These are phyloP conservation scores for Sebastes diaconus DNA, from an alignment of 2,797 vertebrate species.

Conservation along the genomic window DNA sequence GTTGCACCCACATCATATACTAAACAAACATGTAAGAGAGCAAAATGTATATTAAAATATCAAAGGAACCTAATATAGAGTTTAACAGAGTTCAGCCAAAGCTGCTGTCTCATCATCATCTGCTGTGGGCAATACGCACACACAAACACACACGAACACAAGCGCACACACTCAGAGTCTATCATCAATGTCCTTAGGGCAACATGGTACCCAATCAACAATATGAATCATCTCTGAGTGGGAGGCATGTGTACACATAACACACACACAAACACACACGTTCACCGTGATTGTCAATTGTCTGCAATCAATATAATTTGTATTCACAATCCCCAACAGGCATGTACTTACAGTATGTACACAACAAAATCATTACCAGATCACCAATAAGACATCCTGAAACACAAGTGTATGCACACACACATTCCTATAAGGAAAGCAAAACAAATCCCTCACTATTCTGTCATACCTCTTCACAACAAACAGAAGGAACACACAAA, in stretches of 20 bases:
- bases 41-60: background rate
- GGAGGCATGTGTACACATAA: conserved; percentile 11
- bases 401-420: background rate
- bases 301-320: conserved; percentile 27
- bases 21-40: background rate
- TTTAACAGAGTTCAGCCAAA: conserved; percentile 7
- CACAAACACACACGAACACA: background rate
- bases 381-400: background rate
- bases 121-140: background rate
- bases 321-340: conserved; percentile 10
- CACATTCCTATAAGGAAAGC: background rate
- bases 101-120: conserved; percentile 2
- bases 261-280: background rate
- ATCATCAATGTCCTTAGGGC: conserved; percentile 51
- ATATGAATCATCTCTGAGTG: conserved; percentile 34
- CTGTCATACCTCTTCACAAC: background rate
- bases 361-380: conserved; percentile 11
- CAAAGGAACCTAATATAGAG: background rate
- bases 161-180: background rate
- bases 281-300: conserved; percentile 7
- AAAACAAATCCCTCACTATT: background rate
- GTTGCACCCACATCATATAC: background rate
- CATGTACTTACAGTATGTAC: background rate
- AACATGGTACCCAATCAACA: conserved; percentile 53
- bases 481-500: background rate